Conservation (phyloP, 2,113 vertebrate species). For the Corynorhinus townsendii region DNA sequence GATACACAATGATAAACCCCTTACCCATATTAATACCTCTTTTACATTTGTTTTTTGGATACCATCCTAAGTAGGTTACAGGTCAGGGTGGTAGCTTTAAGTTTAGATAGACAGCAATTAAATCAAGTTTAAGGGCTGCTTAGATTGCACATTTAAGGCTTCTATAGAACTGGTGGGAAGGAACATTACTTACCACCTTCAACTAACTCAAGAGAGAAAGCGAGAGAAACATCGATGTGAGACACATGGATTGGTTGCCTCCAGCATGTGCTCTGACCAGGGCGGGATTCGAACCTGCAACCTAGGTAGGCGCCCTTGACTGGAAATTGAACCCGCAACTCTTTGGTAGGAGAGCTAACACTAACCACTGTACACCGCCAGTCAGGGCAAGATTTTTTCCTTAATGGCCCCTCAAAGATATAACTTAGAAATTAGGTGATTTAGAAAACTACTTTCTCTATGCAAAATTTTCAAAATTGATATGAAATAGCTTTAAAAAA, state of each 20-base stretch:
- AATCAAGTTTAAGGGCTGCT: background rate
- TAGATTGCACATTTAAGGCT: background rate
- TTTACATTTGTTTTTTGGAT: background rate
- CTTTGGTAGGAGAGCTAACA: no score
- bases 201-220: background rate
- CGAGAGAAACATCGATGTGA: no score
- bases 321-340: no score
- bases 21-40: background rate
- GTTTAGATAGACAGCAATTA: background rate
- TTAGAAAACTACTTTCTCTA: slow-evolving; percentile 8
- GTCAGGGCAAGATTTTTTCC: background rate
- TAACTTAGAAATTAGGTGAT: background rate
- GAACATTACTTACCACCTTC: background rate
- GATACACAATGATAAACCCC: background rate
- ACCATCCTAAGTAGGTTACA: background rate
- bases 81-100: background rate
- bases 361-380: no score
- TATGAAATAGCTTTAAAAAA: background rate
- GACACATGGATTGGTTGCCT: no score
- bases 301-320: no score
- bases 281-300: no score
- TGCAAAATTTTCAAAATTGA: background rate
- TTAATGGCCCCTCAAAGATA: background rate
- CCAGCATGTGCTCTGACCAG: no score
- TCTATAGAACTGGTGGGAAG: background rate